A percentile compares a stretch with the other conserved stretches of the same genome.
These are phyloP conservation scores for Sus cebifrons DNA, from an alignment of 2,797 vertebrate genomes.

Conservation along the genomic window DNA sequence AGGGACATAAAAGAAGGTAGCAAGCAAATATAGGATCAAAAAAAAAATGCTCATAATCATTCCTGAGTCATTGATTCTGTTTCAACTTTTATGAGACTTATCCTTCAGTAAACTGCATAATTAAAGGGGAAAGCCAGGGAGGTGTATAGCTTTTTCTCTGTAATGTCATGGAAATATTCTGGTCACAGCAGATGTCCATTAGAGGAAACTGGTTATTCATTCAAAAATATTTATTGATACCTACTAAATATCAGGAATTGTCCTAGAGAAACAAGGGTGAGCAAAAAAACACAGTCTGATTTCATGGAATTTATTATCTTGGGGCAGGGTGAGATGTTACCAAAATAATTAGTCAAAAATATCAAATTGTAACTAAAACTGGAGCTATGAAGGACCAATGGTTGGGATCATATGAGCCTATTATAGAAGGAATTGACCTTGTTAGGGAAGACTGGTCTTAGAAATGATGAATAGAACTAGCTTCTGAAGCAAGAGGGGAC, in stretches of 20 bases:
- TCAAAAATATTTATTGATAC: not conserved
- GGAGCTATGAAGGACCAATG: not conserved
- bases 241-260: not conserved
- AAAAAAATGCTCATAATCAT: not conserved
- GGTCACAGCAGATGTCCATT: not conserved
- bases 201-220: not conserved
- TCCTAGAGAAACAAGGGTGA: not conserved
- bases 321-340: not conserved
- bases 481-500: not conserved
- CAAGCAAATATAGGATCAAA: not conserved
- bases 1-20: not conserved
- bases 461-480: conserved; percentile 3
- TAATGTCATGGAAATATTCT: not conserved
- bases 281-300: not conserved
- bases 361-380: not conserved
- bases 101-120: not conserved
- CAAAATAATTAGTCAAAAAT: not conserved
- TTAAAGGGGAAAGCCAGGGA: not conserved
- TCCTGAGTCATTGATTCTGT: not conserved
- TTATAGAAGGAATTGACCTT: not conserved
- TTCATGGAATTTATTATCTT: not conserved
- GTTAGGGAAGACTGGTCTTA: not conserved
- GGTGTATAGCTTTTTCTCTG: not conserved
- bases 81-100: not conserved
- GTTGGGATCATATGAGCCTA: not conserved